A percentile compares a stretch with the other conserved stretches of the same genome.
These are phyloP conservation scores for Exaiptasia diaphana DNA, from an alignment of 64 coral and sea anemone genomes.

Conservation along the genomic window DNA sequence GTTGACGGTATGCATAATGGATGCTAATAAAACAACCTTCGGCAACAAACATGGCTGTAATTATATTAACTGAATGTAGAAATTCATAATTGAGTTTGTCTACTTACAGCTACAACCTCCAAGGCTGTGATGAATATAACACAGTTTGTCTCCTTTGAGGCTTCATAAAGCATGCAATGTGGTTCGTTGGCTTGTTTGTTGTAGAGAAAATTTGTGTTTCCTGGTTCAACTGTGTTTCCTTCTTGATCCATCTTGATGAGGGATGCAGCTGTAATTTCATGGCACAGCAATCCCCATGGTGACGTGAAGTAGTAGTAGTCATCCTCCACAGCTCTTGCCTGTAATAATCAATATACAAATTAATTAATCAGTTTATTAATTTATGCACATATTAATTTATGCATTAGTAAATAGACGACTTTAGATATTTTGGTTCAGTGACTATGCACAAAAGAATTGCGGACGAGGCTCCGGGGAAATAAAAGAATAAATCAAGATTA, in stretches of 20 bases:
- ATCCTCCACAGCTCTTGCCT: slow-evolving; percentile 39
- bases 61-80: neutral
- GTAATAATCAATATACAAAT: neutral
- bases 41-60: no score
- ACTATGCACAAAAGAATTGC: no score
- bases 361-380: neutral
- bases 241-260: slow-evolving; percentile 55
- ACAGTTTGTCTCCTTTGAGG: slow-evolving; percentile 53
- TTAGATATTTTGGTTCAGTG: no score
- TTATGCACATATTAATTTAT: no score
- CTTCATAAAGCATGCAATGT: slow-evolving; percentile 26
- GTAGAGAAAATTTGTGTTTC: slow-evolving; percentile 25
- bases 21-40: no score
- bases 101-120: slow-evolving; percentile 50
- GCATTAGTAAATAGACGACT: no score
- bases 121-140: slow-evolving; percentile 20
- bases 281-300: slow-evolving; percentile 23
- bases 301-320: slow-evolving; percentile 54
- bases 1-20: no score
- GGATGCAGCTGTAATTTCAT: slow-evolving; percentile 39
- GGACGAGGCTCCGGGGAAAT: no score
- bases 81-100: neutral
- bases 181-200: slow-evolving; percentile 20
- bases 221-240: slow-evolving; percentile 26
- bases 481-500: no score